Evolutionary conservation across 2,113 vertebrate genomes (phyloP).

Genomic region (Desmodus rotundus): DNA sequence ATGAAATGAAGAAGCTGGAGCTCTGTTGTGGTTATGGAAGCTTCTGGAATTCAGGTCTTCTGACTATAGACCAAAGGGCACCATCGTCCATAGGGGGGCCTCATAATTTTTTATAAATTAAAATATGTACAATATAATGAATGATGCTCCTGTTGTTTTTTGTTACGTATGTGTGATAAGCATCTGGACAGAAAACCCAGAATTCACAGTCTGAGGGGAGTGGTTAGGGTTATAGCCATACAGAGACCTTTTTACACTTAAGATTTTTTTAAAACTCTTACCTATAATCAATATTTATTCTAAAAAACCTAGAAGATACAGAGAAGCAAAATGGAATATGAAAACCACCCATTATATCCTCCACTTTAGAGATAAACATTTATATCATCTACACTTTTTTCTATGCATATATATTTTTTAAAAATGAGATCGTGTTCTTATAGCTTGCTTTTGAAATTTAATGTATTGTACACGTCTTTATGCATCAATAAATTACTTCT

Average conservation of each 20-base stretch:
- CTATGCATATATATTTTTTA: neutral
- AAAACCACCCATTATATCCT: neutral
- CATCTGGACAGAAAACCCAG: neutral
- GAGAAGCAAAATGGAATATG: neutral
- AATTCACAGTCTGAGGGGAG: neutral
- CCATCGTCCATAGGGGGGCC: neutral
- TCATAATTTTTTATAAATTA: neutral
- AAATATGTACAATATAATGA: neutral
- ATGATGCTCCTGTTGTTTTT: neutral
- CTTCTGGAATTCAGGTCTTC: neutral
- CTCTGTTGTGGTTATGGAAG: neutral
- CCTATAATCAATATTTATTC: neutral
- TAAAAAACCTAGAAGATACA: neutral
- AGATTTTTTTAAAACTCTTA: slow-evolving; percentile 4
- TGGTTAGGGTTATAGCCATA: neutral
- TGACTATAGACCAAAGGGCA: neutral
- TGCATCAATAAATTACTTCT: slow-evolving; percentile 22
- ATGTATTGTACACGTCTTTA: neutral
- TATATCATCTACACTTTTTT: neutral
- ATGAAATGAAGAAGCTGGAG: neutral
- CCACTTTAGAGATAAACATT: neutral
- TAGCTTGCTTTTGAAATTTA: slow-evolving; percentile 23
- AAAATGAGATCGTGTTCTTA: neutral
- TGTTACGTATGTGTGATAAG: neutral
- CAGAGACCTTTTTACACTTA: neutral